Conservation (phyloP, 2,113 vertebrate genomes). For the Trachemys scripta region DNA sequence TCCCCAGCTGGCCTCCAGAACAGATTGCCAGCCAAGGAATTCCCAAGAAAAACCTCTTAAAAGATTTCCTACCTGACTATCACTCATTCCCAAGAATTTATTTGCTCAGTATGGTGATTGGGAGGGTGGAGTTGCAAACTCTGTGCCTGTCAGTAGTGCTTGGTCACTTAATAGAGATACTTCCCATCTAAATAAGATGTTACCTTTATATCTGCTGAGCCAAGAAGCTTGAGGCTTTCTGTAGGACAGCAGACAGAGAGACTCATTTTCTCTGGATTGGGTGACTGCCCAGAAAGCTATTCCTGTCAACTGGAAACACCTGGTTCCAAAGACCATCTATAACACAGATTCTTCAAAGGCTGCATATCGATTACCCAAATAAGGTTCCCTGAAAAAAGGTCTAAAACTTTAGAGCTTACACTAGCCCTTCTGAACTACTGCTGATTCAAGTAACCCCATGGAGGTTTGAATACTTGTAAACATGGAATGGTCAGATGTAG, state of each 20-base stretch:
- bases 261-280: neutral
- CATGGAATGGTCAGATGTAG: neutral
- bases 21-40: neutral
- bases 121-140: neutral
- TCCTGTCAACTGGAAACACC: neutral
- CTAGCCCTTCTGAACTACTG: neutral
- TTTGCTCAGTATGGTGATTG: neutral
- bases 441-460: neutral
- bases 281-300: neutral
- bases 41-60: neutral
- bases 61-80: neutral
- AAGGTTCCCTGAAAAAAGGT: neutral
- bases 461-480: accelerated
- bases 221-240: neutral
- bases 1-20: neutral
- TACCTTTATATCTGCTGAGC: neutral
- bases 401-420: neutral
- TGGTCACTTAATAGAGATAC: neutral
- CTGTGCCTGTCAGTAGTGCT: neutral
- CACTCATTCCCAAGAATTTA: neutral
- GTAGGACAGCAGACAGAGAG: neutral
- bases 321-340: neutral
- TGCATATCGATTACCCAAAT: neutral
- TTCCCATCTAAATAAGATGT: neutral
- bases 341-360: neutral